A percentile compares a stretch with the other conserved stretches of the same genome.
Conservation (phyloP, 2,888 invertebrate species). For the Biston stratarius region DNA sequence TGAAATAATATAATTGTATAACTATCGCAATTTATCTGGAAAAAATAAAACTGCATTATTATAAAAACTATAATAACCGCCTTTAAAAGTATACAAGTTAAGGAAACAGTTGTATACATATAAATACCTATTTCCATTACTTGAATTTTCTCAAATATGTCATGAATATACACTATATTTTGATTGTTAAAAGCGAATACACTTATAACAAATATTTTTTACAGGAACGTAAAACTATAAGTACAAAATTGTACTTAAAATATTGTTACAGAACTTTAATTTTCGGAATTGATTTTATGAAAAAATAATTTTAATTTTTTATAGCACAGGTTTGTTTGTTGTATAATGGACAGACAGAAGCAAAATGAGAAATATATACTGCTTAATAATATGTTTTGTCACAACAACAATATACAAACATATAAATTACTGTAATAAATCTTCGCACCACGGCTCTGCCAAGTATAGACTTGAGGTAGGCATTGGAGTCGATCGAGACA, state of each 20-base stretch:
- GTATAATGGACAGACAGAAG: conserved; percentile 10
- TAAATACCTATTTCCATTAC: neutral
- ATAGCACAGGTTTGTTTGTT: conserved; percentile 14
- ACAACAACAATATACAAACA: neutral
- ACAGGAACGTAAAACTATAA: neutral
- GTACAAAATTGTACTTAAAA: conserved; percentile 36
- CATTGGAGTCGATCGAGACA: no score
- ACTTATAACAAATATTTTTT: neutral
- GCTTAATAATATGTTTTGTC: neutral
- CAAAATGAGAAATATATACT: conserved; percentile 11
- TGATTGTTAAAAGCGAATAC: neutral
- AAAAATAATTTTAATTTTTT: conserved; percentile 31
- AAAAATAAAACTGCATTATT: conserved; percentile 49
- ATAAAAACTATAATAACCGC: conserved; percentile 45
- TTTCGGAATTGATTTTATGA: conserved; percentile 47
- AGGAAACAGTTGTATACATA: conserved; percentile 32
- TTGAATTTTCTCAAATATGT: neutral
- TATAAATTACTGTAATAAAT: neutral
- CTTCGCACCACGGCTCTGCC: no score
- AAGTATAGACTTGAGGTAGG: no score
- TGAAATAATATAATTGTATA: conserved; percentile 61
- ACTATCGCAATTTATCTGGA: conserved; percentile 67
- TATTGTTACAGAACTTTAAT: conserved; percentile 34
- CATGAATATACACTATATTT: neutral
- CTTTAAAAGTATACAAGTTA: conserved; percentile 47